A percentile compares a stretch with the other conserved stretches of the same genome.
These are phyloP conservation scores for Ericerus pela DNA, from an alignment of 1,140 invertebrate species.

Conservation along the genomic window DNA sequence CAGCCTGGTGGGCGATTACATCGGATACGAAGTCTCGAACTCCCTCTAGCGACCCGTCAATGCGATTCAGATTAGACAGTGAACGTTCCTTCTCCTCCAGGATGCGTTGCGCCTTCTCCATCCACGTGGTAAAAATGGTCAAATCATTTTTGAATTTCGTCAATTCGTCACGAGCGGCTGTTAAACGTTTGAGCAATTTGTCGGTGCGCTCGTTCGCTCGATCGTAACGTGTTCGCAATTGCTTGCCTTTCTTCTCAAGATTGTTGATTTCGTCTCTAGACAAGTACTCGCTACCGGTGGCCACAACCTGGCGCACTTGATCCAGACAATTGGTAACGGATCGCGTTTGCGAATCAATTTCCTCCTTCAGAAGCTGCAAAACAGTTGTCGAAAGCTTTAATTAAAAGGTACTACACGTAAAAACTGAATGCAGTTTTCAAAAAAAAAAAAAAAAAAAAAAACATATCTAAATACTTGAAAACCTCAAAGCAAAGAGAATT, in stretches of 20 bases:
- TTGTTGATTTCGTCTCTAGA: slow-evolving; percentile 75
- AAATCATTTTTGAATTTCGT: slow-evolving; percentile 70
- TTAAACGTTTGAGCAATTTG: slow-evolving; percentile 55
- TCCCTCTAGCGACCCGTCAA: slow-evolving; percentile 53
- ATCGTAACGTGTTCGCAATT: slow-evolving; percentile 69
- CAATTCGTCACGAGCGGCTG: slow-evolving; percentile 69
- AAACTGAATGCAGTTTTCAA: too few relatives aligned
- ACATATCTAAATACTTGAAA: too few relatives aligned
- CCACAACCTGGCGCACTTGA: slow-evolving; percentile 77
- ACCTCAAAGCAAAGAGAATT: too few relatives aligned
- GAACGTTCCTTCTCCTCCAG: slow-evolving; percentile 76
- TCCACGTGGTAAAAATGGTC: slow-evolving; percentile 67
- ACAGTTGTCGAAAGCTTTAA: slow-evolving; percentile 18
- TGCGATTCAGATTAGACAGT: slow-evolving; percentile 56
- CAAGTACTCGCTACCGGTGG: slow-evolving; percentile 75
- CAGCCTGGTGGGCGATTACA: slow-evolving; percentile 86
- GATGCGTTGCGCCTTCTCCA: slow-evolving; percentile 58
- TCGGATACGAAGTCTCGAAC: slow-evolving; percentile 80
- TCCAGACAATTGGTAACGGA: slow-evolving; percentile 74
- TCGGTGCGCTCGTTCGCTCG: slow-evolving; percentile 62
- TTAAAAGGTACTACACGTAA: not conserved
- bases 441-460: too few relatives aligned
- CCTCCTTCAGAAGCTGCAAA: slow-evolving; percentile 71
- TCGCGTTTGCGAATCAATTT: slow-evolving; percentile 71
- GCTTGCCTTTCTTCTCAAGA: slow-evolving; percentile 67